Base-by-base conservation (phyloP, 2,888 invertebrate genomes). In the Pachycephus smyrnensis region DNA sequence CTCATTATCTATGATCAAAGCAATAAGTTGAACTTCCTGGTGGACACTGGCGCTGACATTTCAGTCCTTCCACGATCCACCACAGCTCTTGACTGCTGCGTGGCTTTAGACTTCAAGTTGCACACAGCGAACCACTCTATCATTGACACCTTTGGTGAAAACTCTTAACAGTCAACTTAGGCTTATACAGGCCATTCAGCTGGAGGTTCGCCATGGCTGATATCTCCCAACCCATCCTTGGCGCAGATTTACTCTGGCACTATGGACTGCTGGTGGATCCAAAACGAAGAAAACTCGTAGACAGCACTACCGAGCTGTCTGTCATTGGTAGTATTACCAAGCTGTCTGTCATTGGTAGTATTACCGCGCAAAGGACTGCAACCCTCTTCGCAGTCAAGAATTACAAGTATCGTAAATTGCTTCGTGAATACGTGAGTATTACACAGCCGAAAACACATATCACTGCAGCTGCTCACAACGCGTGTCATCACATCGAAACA, bases 141-240 rank as follows among this genome's bases (percentile, higher is more conserved):
- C 12, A 82, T 82, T 12, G n/a, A 33, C 2, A 80, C 82, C 3
- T 79, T 77, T 37, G 81, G 83, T 1, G 3, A 35, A 55, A 11
- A 30, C 23, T 2, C 12, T 80, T 0, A 35, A 68, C 2, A n/a
- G 15, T 82, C 11, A 75, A 83, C 31, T 75, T 82, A n/a, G 75
- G 80, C 79, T 82, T 83, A 76, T 83, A 82, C 1, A 75, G 80
- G 36, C 30, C 69, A 12, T 77, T 78, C 55, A 3, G 12, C 1
- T 84, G 82, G 82, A 11, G 69, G 23, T 81, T 84, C 36, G 69
- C 81, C 11, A 37, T 84, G 4, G 82, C 80, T 12, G 78, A 82
- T 32, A 74, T 80, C 9, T 55, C 33, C 15, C 68, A 68, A 12
- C 73, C 81, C 3, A 81, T 82, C 23, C 37, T 77, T 12, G 81